Conservation (phyloP, 2,113 vertebrate species). For the Fulica atra region DNA sequence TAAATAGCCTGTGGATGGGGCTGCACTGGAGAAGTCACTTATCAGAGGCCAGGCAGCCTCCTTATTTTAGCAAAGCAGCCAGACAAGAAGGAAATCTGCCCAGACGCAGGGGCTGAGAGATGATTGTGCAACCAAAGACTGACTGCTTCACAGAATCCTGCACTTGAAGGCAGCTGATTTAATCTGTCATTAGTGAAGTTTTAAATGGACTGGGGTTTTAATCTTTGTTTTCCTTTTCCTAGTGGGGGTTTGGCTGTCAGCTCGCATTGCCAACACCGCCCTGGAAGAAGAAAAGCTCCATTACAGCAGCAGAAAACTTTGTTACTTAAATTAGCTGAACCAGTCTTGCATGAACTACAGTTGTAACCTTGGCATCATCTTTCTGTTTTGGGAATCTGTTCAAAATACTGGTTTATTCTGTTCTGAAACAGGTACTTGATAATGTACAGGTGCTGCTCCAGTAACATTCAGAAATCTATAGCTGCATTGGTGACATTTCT, state of each 20-base stretch:
- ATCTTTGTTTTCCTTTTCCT: neutral
- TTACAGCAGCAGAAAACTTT: neutral
- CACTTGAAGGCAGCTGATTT: constrained; percentile 21
- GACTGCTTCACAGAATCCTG: constrained; percentile 33
- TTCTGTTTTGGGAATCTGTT: constrained; percentile 17
- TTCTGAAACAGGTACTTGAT: neutral
- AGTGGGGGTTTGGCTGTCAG: neutral
- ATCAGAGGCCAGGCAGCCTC: neutral
- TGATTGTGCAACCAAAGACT: constrained; percentile 18
- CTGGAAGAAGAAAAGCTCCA: neutral
- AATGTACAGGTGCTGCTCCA: neutral
- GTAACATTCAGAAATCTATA: neutral
- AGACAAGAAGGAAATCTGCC: constrained; percentile 59
- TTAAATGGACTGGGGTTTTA: neutral
- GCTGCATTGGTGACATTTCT: neutral
- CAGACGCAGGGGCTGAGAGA: neutral
- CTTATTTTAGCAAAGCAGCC: constrained; percentile 48
- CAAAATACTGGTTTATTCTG: neutral
- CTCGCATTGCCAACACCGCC: neutral
- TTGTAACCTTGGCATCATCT: neutral
- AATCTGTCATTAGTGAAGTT: constrained; percentile 12
- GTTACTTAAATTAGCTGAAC: neutral
- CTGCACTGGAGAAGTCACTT: constrained; percentile 8
- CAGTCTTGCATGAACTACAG: neutral
- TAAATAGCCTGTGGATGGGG: neutral